phyloP scores from a whole-genome alignment of 2,888 invertebrate genomes.

The Adela reaumurella region DNA sequence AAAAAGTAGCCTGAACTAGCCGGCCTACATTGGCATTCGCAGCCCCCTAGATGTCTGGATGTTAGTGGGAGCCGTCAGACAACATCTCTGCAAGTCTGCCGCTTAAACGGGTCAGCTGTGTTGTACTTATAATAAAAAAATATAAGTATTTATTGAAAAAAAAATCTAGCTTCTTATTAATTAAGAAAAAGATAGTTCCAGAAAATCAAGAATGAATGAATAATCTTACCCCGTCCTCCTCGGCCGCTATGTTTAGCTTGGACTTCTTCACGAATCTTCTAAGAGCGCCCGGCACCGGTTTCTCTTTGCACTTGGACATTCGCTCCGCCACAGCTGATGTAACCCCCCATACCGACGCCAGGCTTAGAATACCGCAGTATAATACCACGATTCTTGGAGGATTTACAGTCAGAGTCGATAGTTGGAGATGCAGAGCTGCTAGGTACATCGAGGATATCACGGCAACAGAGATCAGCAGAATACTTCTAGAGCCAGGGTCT shows the following conservation, averaged over 20 bases:
- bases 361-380: neutral
- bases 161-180: no score
- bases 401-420: neutral
- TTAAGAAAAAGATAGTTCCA: no score
- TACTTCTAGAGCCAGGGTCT: neutral
- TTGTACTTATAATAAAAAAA: no score
- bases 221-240: neutral
- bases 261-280: neutral
- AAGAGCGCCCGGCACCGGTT: neutral
- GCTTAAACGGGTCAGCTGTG: no score
- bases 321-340: neutral
- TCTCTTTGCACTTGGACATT: neutral
- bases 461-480: neutral
- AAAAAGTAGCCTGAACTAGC: no score
- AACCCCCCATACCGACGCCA: neutral
- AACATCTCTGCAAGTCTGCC: no score
- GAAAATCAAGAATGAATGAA: no score
- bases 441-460: neutral
- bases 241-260: neutral
- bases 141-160: no score
- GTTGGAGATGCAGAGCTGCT: neutral
- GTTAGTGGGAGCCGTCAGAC: no score
- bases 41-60: no score
- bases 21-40: no score
- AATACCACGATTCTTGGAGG: neutral